Evolutionary conservation across 2,888 invertebrate genomes (phyloP), one percentile per base, ranked within the genome.

Genomic region (Dynastes tityus): DNA sequence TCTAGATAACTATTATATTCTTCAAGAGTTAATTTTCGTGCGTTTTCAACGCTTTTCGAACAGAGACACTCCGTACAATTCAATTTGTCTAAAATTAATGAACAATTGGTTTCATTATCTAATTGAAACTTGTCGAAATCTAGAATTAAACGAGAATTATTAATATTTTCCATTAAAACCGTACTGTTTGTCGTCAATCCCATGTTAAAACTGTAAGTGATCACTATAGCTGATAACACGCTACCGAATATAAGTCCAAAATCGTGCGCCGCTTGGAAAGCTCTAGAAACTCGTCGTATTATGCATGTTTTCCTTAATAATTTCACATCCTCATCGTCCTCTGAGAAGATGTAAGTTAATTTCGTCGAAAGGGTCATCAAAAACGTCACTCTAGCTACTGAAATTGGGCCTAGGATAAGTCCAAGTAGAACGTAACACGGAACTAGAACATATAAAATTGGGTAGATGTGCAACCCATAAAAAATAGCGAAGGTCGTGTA

Each of bases 381-480:
- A 79, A 89, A 89, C 2, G 89, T 86, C 13, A 89, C 86, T 82
- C 87, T 85, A 1, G 86, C 84, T 58, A 86, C 84, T 16, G 85
- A 82, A 40, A 87, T 79, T 16, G 87, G 84, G 16, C 93, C 91
- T 16, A 94, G 85, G 2, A 89, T 89, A 2, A 92, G 82, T 0
- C 95, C 95, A 75, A 92, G 87, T n/a, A 91, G 76, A 27, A 90
- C 80, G 79, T 91, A 91, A 0, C 89, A 90, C 13, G 91, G 91
- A 76, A 91, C 82, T 76, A 92, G 85, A n/a, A 91, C 87, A 82
- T 89, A 91, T 32, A 91, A 87, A 81, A 88, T 89, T 49, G 90
- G 92, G 84, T 90, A 91, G 27, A 91, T 89, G 83, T 94, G 94
- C 55, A 92, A 91, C 1, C 91, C 89, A 67, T 94, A 89, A 74